phyloP scores from a whole-genome alignment of 2,113 vertebrate genomes.

The Pontoporia blainvillei region DNA sequence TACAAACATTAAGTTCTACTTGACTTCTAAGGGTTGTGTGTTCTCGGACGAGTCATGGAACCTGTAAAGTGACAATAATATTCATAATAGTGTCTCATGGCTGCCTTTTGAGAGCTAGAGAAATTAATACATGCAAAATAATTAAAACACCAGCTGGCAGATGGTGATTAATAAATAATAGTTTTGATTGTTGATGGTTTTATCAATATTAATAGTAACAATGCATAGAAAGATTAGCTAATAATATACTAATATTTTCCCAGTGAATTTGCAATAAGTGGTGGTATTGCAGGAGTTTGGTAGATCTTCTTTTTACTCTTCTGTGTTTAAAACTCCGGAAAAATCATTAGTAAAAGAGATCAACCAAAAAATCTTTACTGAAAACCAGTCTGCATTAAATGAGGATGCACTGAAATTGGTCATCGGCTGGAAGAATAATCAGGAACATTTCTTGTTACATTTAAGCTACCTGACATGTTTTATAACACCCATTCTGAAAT shows the following conservation, averaged over 20 bases:
- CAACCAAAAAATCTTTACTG: background rate
- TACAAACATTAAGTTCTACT: background rate
- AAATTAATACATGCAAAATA: background rate
- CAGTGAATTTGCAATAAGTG: background rate
- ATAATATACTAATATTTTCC: background rate
- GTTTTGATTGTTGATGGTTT: background rate
- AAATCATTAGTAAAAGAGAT: background rate
- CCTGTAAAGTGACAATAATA: background rate
- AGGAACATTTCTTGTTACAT: background rate
- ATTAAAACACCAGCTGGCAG: background rate
- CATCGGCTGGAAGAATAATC: background rate
- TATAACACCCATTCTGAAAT: background rate
- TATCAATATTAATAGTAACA: background rate
- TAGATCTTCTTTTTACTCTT: background rate
- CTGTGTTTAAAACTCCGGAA: constrained; percentile 10
- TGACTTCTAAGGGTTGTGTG: background rate
- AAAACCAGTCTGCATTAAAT: background rate
- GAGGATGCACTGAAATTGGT: background rate
- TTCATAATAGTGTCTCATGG: background rate
- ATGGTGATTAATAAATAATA: background rate
- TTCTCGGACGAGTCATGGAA: background rate
- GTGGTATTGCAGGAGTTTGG: background rate
- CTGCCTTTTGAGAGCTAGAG: background rate
- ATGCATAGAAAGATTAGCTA: background rate
- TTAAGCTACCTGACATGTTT: background rate